Base-by-base conservation (phyloP, 2,888 invertebrate genomes). In the Apodemia duryi region DNA sequence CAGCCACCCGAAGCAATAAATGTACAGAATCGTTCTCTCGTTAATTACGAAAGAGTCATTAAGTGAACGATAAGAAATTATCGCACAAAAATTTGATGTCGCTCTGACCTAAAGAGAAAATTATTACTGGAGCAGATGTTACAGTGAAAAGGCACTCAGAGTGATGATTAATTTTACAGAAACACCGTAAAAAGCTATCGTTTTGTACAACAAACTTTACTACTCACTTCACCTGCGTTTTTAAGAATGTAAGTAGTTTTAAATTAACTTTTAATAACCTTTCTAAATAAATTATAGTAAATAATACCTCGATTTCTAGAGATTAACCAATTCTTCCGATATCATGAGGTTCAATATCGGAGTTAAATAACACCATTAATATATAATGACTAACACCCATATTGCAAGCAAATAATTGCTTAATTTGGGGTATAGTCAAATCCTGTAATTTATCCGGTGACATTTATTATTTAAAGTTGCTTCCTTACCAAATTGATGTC, bases 101-200 rank as follows among this genome's bases (percentile, higher is more conserved):
- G 51, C 62, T 61, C 43, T 51, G 64, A 63, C 65, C 64, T 63
- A 61, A 66, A 65, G 63, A 64, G 81, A 83, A 85, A 86, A 85
- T 85, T 84, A 87, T 85, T 77, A 73, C 79, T 71, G 68, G 72
- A 81, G 80, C 87, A 87, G 85, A 84, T 86, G 86, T 82, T 86
- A 77, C 82, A 73, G 71, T 74, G 63, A 65, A 66, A 51, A 65
- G 65, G 65, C 41, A 65, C 52, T 43, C 57, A 64, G 57, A 60
- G 57, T 60, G 57, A 60, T 60, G 57, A 60, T 60, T 60, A 60
- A 60, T 60, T 60, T 60, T 60, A 32, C 57, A 35, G 35, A 60
- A 54, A 35, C 35, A 35, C 32, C 35, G 57, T 60, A 60, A 60
- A 60, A 60, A 35, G 57, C 57, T 35, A 60, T 60, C 35, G 57